Evolutionary conservation across 1,140 invertebrate species (phyloP).

Genomic region (Gryon sp.): DNA sequence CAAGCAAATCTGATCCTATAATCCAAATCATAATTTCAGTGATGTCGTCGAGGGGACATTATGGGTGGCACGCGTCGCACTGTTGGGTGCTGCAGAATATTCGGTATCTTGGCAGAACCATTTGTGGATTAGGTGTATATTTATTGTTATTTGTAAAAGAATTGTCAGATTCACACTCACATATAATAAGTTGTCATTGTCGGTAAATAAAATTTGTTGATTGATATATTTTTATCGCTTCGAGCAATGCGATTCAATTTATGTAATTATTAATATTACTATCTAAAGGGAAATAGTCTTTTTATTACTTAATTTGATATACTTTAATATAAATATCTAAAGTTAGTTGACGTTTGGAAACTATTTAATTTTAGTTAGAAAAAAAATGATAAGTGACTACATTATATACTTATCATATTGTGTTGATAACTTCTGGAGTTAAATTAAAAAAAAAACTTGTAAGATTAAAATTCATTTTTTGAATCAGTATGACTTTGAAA

Average conservation of each 20-base stretch:
- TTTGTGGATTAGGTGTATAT: constrained; percentile 73
- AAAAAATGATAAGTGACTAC: no score
- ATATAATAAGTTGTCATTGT: constrained; percentile 33
- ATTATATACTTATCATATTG: no score
- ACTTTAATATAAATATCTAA: no score
- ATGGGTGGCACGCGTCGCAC: constrained; percentile 73
- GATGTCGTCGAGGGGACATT: constrained; percentile 63
- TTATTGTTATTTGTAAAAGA: constrained; percentile 65
- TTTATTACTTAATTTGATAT: no score
- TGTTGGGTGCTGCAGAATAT: constrained; percentile 53
- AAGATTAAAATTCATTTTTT: not conserved
- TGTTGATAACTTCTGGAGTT: no score
- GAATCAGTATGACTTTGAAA: not conserved
- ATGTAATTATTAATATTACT: no score
- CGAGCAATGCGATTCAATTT: no score
- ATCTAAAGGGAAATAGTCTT: no score
- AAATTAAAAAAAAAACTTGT: not conserved
- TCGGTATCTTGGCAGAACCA: constrained; percentile 71
- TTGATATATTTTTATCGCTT: constrained; percentile 23
- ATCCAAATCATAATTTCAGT: constrained; percentile 70
- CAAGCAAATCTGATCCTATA: constrained; percentile 67
- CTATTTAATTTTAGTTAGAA: no score
- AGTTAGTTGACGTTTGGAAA: no score
- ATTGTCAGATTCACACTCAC: constrained; percentile 51
- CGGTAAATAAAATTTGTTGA: constrained; percentile 20